These are phyloP conservation scores for Odontocolon sp. DNA, from an alignment of 2,888 invertebrate species.

Conservation along the genomic window DNA sequence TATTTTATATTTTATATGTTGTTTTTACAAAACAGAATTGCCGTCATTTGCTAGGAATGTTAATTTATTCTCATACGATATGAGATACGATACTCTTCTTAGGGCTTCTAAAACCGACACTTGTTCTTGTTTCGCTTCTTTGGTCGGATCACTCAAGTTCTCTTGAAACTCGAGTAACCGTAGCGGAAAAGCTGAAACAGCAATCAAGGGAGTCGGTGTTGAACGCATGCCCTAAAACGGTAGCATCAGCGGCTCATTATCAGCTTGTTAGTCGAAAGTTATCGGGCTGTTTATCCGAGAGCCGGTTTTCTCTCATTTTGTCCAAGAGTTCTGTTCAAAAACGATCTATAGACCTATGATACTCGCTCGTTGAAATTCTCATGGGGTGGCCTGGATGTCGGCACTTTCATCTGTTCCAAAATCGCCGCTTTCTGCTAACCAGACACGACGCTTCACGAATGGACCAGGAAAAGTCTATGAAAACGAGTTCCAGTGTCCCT, in stretches of 20 bases:
- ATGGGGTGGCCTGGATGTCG: conserved; percentile 71
- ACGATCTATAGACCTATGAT: conserved; percentile 36
- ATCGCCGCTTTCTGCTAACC: conserved; percentile 35
- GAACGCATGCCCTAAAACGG: conserved; percentile 1
- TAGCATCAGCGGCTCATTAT: conserved; percentile 68
- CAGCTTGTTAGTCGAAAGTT: conserved; percentile 74
- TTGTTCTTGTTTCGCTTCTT: background rate
- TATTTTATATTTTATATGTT: no score
- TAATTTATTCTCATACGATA: no score
- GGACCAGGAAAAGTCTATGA: background rate
- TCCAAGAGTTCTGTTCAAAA: conserved; percentile 20
- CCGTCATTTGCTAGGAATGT: no score
- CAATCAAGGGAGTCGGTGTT: conserved; percentile 13
- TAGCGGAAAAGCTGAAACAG: background rate
- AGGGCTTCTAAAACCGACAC: background rate
- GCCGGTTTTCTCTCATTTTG: conserved; percentile 44
- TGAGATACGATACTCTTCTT: no score
- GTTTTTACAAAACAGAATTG: no score
- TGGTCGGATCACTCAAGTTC: background rate
- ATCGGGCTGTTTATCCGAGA: conserved; percentile 69
- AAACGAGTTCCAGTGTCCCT: conserved; percentile 9
- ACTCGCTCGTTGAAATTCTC: conserved; percentile 60
- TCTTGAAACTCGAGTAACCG: conserved; percentile 30
- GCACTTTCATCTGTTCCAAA: conserved; percentile 73
- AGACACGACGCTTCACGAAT: background rate